Conservation (phyloP, 2,888 invertebrate species). For the Latrodectus elegans region DNA sequence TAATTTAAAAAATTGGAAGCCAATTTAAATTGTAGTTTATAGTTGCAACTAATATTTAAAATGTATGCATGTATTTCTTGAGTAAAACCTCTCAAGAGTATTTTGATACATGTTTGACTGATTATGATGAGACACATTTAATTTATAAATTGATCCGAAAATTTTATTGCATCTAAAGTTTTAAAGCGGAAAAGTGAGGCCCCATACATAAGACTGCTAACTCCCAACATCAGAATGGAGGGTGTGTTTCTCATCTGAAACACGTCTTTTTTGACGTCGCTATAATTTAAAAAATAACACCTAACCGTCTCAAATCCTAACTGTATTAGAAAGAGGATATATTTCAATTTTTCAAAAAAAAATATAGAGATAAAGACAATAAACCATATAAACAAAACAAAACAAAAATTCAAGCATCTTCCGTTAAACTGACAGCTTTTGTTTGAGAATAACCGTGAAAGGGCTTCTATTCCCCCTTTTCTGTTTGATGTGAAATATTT, state of each 20-base stretch:
- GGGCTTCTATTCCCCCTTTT: not conserved
- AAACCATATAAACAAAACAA: slow-evolving; percentile 4
- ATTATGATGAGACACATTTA: no score
- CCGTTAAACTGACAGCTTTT: slow-evolving; percentile 39
- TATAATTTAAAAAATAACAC: slow-evolving; percentile 21
- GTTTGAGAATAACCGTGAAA: slow-evolving; percentile 1
- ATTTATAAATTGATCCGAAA: no score
- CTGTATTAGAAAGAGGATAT: slow-evolving; percentile 26
- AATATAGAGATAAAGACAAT: not conserved
- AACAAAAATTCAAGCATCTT: slow-evolving; percentile 36
- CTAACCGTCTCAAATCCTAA: slow-evolving; percentile 10
- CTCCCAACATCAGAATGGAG: slow-evolving; percentile 5
- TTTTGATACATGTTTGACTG: no score
- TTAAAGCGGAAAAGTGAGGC: no score
- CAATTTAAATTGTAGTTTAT: no score
- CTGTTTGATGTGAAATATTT: slow-evolving; percentile 31
- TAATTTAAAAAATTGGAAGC: no score
- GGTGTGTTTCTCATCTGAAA: slow-evolving; percentile 49
- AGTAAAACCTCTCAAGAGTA: no score
- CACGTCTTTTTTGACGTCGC: slow-evolving; percentile 26
- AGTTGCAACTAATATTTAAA: no score
- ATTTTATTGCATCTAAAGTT: no score
- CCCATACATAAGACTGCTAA: no score
- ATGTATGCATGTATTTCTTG: no score
- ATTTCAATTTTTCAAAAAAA: slow-evolving; percentile 19